Evolutionary conservation across 2,888 invertebrate species (phyloP), one percentile per base, ranked within the genome.

Genomic region (Sarcophaga variegata): DNA sequence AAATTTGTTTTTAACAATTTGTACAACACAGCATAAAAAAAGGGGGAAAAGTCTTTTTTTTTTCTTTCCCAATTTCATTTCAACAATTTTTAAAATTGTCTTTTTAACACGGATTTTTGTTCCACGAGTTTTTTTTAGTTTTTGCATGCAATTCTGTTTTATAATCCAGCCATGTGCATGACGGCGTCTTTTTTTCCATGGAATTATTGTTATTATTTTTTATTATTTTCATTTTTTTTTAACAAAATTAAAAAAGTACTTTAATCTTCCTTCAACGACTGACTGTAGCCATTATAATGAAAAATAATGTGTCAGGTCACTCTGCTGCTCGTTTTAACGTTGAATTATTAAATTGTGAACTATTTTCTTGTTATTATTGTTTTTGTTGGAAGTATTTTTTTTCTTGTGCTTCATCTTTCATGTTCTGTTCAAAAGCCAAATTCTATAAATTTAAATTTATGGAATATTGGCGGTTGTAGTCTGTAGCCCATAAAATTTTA

Each of bases 161-260:
- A 54, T 54, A 54, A 14, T 3, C 54, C 54, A 54, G 54, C 54
- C 17, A 27, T 37, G 8, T 75, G 74, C 64, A 74, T 47, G 69
- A 25, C 59, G 67, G 67, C 74, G 22, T 63, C 17, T 47, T 45
- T 62, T 49, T 54, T 14, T 14, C 17, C 74, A 63, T 69, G 20
- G 22, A 45, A 20, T 66, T 27, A 67, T 62, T 62, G 17, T 62
- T 37, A 37, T 37, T 37, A 37, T 62, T n/a, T 62, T 62, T n/a
- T 62, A 62, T 14, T 62, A 17, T n/a, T 62, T 62, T n/a, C n/a
- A 4, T 62, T 62, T 10, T 59, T 75, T 66, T 22, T 11, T 17
- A 84, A 76, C 64, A 66, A 80, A 79, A 84, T 84, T 80, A 84
- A 84, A 84, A 84, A 84, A 84, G 47, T 63, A 64, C 75, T 75